Conservation (phyloP, 2,888 invertebrate species). For the Mythimna loreyi region DNA sequence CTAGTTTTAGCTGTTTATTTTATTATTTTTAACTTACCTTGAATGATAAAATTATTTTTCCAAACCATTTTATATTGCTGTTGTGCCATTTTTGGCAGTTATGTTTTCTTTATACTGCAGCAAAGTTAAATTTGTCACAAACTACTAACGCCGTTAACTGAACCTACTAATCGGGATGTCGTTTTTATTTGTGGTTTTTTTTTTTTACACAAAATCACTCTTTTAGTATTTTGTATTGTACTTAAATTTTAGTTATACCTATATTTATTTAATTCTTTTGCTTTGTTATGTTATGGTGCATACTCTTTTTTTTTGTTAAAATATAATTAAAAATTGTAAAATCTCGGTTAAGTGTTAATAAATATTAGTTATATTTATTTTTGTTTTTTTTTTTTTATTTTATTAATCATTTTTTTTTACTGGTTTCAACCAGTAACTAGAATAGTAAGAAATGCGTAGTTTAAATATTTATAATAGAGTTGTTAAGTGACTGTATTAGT, state of each 20-base stretch:
- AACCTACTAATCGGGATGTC: constrained; percentile 18
- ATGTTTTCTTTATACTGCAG: neutral
- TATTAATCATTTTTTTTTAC: neutral
- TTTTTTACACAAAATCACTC: constrained; percentile 29
- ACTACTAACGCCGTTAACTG: constrained; percentile 14
- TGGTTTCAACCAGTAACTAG: constrained; percentile 20
- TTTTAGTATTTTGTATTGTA: constrained; percentile 53
- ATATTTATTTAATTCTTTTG: constrained; percentile 43
- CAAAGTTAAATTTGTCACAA: neutral
- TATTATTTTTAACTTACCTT: neutral
- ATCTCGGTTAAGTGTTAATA: constrained; percentile 63
- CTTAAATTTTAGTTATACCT: constrained; percentile 49
- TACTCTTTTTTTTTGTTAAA: constrained; percentile 45
- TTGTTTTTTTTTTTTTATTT: constrained; percentile 30
- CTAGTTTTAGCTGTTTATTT: no score
- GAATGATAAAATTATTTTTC: neutral
- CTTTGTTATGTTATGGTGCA: constrained; percentile 59
- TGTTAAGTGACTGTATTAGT: constrained; percentile 34
- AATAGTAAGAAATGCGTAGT: constrained; percentile 25
- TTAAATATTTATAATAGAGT: constrained; percentile 35
- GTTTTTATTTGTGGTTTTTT: constrained; percentile 14
- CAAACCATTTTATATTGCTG: neutral
- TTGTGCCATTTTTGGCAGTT: neutral
- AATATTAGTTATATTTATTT: constrained; percentile 41
- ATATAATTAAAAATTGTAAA: constrained; percentile 48